These are phyloP conservation scores for human DNA, from an alignment of 2,113 vertebrate species.

Conservation along the genomic window GRCh38 chr4:140017001-140017500, in stretches of 20 bases:
- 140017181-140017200: neutral
- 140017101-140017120: neutral
- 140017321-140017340: neutral
- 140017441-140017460: neutral
- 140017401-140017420: neutral
- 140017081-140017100: neutral
- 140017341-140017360: neutral
- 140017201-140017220: neutral
- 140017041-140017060: neutral
- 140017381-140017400: neutral
- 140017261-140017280: neutral
- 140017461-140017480: neutral
- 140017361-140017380: neutral
- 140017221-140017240: neutral
- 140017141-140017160: neutral
- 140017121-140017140: neutral
- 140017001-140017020: neutral
- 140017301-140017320: neutral
- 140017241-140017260: neutral
- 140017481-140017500: neutral
- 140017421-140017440: neutral
- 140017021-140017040: neutral
- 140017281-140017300: neutral
- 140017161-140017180: neutral
- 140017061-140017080: neutral